Percentiles rank a stretch among this genome's conserved stretches.
phyloP scores from a whole-genome alignment of 2,113 vertebrate genomes.

The Nothoprocta pentlandii region DNA sequence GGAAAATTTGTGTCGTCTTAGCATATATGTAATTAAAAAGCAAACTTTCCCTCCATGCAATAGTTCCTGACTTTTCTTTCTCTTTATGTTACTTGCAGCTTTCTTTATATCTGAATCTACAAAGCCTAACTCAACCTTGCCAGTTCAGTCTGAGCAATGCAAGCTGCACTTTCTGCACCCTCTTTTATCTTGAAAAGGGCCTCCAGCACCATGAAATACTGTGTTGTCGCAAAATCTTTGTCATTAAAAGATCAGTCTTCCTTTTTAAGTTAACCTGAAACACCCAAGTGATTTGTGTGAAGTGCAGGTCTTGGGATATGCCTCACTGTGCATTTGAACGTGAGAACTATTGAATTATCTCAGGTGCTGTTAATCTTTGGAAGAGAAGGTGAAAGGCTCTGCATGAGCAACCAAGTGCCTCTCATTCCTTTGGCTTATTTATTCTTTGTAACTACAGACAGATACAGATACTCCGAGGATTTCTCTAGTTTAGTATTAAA shows the following conservation, averaged over 20 bases:
- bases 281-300: not conserved
- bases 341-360: not conserved
- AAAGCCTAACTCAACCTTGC: not conserved
- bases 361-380: not conserved
- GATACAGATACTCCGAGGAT: not conserved
- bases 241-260: not conserved
- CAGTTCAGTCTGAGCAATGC: not conserved
- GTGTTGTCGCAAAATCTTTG: not conserved
- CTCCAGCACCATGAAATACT: not conserved
- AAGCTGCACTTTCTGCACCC: not conserved
- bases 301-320: not conserved
- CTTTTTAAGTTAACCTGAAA: not conserved
- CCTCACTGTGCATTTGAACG: not conserved
- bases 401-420: not conserved
- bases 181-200: not conserved
- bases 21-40: not conserved
- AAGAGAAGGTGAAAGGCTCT: not conserved
- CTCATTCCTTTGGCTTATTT: not conserved
- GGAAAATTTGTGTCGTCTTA: not conserved
- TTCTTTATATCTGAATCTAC: not conserved
- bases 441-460: not conserved
- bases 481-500: not conserved
- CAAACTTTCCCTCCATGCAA: fast-evolving
- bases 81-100: not conserved
- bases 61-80: not conserved